These are phyloP conservation scores for Nemopilema nomurai DNA, from an alignment of 30 jellyfish, hydroid and myxozoan genomes.

Conservation along the genomic window DNA sequence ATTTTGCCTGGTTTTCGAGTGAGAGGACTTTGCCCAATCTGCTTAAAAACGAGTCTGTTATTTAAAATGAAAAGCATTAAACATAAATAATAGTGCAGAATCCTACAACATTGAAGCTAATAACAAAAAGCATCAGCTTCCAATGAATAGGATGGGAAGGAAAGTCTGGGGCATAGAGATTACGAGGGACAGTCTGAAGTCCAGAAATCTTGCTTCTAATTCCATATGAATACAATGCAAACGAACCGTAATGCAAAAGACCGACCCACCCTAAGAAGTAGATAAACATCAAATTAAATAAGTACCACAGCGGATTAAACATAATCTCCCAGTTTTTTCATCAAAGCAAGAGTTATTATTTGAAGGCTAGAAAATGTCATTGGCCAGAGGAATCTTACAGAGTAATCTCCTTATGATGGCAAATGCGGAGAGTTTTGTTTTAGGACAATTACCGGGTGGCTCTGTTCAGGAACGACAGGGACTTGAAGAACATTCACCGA, in stretches of 20 bases:
- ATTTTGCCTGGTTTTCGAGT: too few relatives aligned
- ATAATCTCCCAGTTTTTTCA: neutral
- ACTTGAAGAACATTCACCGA: too few relatives aligned
- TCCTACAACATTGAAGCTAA: neutral
- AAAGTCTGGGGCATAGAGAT: neutral
- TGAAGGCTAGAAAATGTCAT: neutral
- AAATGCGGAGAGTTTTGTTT: too few relatives aligned
- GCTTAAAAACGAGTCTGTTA: neutral
- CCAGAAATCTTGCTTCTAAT: neutral
- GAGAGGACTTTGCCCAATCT: too few relatives aligned
- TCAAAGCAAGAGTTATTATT: neutral
- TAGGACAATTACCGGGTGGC: too few relatives aligned
- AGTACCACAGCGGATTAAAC: neutral
- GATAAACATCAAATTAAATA: neutral
- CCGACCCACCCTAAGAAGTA: neutral
- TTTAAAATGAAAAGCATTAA: neutral
- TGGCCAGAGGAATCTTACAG: neutral
- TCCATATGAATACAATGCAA: neutral
- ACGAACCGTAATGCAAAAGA: neutral
- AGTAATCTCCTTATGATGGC: neutral
- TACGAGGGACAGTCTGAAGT: neutral
- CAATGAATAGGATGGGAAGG: neutral
- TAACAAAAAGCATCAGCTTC: neutral
- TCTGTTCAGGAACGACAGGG: too few relatives aligned
- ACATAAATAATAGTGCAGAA: neutral